A percentile compares a stretch with the other conserved stretches of the same genome.
phyloP scores from a whole-genome alignment of 2,797 vertebrate genomes.

The Ataeniobius toweri region DNA sequence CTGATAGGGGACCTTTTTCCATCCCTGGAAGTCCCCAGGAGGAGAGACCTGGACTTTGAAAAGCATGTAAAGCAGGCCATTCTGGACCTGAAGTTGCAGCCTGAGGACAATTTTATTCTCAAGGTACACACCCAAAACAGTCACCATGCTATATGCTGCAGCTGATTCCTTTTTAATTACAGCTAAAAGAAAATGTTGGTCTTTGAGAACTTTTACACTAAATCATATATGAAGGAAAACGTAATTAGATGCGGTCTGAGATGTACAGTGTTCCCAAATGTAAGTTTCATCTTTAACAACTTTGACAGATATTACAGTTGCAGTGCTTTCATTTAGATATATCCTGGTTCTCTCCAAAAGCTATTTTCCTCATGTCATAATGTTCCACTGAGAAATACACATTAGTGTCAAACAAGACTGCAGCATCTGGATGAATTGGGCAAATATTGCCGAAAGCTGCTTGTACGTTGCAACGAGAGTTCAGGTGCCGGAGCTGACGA shows the following conservation, averaged over 20 bases:
- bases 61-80: slow-evolving; percentile 86
- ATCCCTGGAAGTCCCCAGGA: slow-evolving; percentile 88
- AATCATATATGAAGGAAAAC: slow-evolving; percentile 42
- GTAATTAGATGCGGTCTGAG: slow-evolving; percentile 40
- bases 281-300: slow-evolving; percentile 60
- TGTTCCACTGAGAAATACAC: slow-evolving; percentile 69
- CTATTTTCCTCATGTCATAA: slow-evolving; percentile 67
- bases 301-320: slow-evolving; percentile 67
- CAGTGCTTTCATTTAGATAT: slow-evolving; percentile 70
- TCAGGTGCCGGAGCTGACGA: slow-evolving; percentile 71
- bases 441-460: slow-evolving; percentile 70
- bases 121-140: slow-evolving; percentile 82
- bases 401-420: slow-evolving; percentile 77
- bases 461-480: slow-evolving; percentile 59
- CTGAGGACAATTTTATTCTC: slow-evolving; percentile 94
- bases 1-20: slow-evolving; percentile 94
- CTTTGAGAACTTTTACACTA: slow-evolving; percentile 12
- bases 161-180: slow-evolving; percentile 51
- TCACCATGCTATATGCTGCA: neutral
- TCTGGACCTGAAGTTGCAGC: slow-evolving; percentile 88
- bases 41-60: slow-evolving; percentile 88
- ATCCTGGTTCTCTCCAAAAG: slow-evolving; percentile 66
- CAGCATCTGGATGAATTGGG: slow-evolving; percentile 74
- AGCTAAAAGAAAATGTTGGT: slow-evolving; percentile 17
- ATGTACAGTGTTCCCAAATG: slow-evolving; percentile 32